phyloP scores from a whole-genome alignment of 2,113 vertebrate genomes.

The Rafetus swinhoei region DNA sequence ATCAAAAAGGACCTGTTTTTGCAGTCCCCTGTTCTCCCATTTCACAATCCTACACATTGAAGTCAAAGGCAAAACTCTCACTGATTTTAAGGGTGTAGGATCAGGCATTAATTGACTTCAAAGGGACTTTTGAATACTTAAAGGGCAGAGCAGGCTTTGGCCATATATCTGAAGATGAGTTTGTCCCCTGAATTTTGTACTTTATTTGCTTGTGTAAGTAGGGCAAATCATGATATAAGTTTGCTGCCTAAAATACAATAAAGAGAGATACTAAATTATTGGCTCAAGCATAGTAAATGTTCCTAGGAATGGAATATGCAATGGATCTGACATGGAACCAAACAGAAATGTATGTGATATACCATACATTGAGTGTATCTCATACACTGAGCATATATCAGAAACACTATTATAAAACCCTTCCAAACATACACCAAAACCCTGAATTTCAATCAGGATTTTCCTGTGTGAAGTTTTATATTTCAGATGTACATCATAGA shows the following conservation, averaged over 20 bases:
- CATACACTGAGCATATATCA: no score
- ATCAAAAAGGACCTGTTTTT: neutral
- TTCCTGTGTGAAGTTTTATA: neutral
- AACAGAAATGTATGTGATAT: neutral
- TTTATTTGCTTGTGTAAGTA: neutral
- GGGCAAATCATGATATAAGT: accelerated
- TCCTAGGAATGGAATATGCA: neutral
- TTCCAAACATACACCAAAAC: neutral
- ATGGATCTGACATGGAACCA: neutral
- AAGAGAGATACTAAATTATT: neutral
- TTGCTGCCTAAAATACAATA: neutral
- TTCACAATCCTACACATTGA: neutral
- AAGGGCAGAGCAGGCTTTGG: neutral
- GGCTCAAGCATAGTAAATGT: neutral
- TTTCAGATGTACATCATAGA: neutral
- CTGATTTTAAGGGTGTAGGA: neutral
- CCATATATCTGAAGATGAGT: neutral
- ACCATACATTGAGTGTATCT: no score
- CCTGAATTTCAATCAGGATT: neutral
- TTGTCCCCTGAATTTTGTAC: neutral
- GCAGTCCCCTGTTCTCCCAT: neutral
- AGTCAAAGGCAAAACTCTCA: neutral
- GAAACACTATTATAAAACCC: neutral
- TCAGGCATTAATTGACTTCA: neutral
- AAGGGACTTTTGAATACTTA: neutral